Percentiles rank a stretch among this genome's conserved stretches.
Evolutionary conservation across 1,140 invertebrate genomes (phyloP).

Genomic region (Plectus sambesii): DNA sequence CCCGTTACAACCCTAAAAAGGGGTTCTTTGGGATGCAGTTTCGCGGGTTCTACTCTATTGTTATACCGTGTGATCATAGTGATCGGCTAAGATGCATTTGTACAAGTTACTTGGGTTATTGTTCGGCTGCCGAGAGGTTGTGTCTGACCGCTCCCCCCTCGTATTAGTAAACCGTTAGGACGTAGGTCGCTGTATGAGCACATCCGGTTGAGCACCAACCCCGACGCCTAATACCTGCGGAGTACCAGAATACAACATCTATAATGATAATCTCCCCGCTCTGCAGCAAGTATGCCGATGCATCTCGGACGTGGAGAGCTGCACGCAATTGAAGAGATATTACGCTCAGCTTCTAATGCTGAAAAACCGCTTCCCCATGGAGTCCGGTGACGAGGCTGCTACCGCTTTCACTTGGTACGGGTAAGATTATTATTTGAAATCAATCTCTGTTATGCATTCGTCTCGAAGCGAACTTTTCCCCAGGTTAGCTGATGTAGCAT

Average conservation of each 20-base stretch:
- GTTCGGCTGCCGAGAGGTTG: too few species aligned
- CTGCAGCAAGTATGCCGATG: conserved; percentile 60
- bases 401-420: conserved; percentile 69
- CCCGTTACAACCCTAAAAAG: too few species aligned
- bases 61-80: too few species aligned
- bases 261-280: conserved; percentile 12
- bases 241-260: conserved; percentile 4
- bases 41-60: too few species aligned
- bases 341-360: conserved; percentile 85
- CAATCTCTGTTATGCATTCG: conserved; percentile 11
- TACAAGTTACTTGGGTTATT: too few species aligned
- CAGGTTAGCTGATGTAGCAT: too few species aligned
- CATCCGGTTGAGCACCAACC: too few species aligned
- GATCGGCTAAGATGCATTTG: too few species aligned
- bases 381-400: conserved; percentile 61
- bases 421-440: not conserved
- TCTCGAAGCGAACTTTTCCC: too few species aligned
- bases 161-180: not conserved
- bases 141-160: conserved; percentile 4
- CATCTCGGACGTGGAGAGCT: conserved; percentile 66
- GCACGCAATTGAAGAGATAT: conserved; percentile 74
- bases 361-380: conserved; percentile 81
- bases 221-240: too few species aligned
- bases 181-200: not conserved
- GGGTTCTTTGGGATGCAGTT: not conserved